Percentiles rank a stretch among this genome's conserved stretches.
These are phyloP conservation scores for Antheraea mylitta DNA, from an alignment of 1,140 invertebrate species.

Conservation along the genomic window DNA sequence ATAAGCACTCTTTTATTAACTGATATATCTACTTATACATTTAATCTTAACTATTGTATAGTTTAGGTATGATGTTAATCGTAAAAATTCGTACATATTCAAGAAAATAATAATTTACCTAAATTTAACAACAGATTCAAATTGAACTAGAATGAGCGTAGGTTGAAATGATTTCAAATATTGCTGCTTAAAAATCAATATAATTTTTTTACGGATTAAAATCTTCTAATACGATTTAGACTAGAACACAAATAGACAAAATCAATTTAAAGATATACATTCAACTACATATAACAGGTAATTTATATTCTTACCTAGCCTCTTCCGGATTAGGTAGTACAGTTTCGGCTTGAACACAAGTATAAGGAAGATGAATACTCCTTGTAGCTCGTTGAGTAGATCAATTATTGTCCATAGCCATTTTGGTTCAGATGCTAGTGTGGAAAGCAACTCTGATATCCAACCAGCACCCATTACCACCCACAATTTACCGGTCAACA, in stretches of 20 bases:
- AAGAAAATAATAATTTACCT: no score
- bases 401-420: constrained; percentile 80
- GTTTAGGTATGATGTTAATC: no score
- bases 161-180: no score
- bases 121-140: no score
- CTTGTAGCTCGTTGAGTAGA: constrained; percentile 81
- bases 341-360: constrained; percentile 83
- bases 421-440: constrained; percentile 65
- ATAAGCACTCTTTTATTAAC: no score
- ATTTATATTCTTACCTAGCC: constrained; percentile 66
- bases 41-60: no score
- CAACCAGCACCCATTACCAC: constrained; percentile 88
- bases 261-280: background rate
- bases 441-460: constrained; percentile 83
- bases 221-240: background rate
- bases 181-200: no score
- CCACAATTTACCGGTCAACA: constrained; percentile 86
- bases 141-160: no score
- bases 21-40: no score
- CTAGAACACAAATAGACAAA: background rate
- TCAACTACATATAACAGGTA: background rate
- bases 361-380: constrained; percentile 83
- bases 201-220: no score
- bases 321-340: constrained; percentile 72
- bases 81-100: no score